Evolutionary conservation across 2,888 invertebrate genomes (phyloP), one percentile per base, ranked within the genome.

Genomic region (Synanthedon myopaeformis): DNA sequence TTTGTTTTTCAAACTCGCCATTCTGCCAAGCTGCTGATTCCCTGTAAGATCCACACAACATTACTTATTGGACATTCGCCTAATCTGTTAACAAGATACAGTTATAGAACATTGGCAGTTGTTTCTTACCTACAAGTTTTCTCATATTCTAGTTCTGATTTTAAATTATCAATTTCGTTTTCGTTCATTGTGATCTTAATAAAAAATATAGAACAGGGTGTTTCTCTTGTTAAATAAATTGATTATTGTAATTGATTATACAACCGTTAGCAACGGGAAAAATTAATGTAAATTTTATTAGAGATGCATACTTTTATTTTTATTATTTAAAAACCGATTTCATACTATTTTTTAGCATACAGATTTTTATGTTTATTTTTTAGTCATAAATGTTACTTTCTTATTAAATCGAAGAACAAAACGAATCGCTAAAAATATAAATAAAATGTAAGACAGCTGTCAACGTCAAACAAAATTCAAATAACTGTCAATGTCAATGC

Each of bases 1-100:
- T 84, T 62, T 84, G 82, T 62, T 85, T 88, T 61, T 88, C 87
- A 23, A 87, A 55, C 58, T 87, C 88, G 0, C 77, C 76, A 58
- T 88, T 88, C 57, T 88, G 86, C 84, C 84, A 86, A 52, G 80
- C 74, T 53, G 86, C 85, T 48, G 85, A 67, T 52, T 88, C 88
- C 70, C 88, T 88, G 55, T 17, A 51, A 42, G 6, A 51, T 49
- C 41, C 14, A 41, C 4, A 41, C 1, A 2, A 5, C 11, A 0
- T 12, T 49, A 35, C 41, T 42, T 14, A 51, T n/a, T 42, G 11
- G 28, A 8, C 35, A 35, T 35, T 35, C 10, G 35, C 35, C 35
- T 35, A 45, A 51, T 51, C 12, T 41, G 10, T 8, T 8, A 35
- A 8, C 35, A 1, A 8, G 35, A 0, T 35, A 35, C 35, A 35